These are phyloP conservation scores for Dascillus cervinus DNA, from an alignment of 2,888 invertebrate species.

Conservation along the genomic window DNA sequence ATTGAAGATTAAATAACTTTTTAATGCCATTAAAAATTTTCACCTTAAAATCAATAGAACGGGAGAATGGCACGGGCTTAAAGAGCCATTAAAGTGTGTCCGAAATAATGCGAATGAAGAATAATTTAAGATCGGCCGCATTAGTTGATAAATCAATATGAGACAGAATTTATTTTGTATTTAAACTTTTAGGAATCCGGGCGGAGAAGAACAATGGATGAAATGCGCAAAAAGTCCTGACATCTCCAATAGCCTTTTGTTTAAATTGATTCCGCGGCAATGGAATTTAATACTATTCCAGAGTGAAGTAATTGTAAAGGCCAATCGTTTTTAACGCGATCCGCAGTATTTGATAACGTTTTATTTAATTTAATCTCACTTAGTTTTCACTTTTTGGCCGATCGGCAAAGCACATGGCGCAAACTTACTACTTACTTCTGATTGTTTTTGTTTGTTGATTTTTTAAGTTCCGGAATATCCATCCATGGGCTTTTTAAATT, in stretches of 20 bases:
- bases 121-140: too few relatives aligned
- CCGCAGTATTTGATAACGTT: slow-evolving; percentile 2
- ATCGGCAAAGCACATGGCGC: neutral
- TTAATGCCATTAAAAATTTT: too few relatives aligned
- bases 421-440: slow-evolving; percentile 36
- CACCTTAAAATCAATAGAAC: too few relatives aligned
- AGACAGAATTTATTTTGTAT: too few relatives aligned
- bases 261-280: slow-evolving; percentile 37
- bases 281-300: slow-evolving; percentile 39
- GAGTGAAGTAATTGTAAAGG: slow-evolving; percentile 33
- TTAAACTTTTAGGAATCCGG: slow-evolving; percentile 3
- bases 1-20: too few relatives aligned
- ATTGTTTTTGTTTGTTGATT: slow-evolving; percentile 23
- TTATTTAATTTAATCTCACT: slow-evolving; percentile 9
- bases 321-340: slow-evolving; percentile 12
- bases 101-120: too few relatives aligned
- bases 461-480: slow-evolving; percentile 42
- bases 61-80: too few relatives aligned
- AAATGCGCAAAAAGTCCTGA: slow-evolving; percentile 32
- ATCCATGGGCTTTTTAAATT: slow-evolving; percentile 37
- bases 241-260: slow-evolving; percentile 35
- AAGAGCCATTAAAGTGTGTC: too few relatives aligned
- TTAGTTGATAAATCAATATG: too few relatives aligned
- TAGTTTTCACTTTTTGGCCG: too few relatives aligned
- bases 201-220: slow-evolving; percentile 23